phyloP scores from a whole-genome alignment of 2,113 vertebrate genomes.

The Dromas ardeola region DNA sequence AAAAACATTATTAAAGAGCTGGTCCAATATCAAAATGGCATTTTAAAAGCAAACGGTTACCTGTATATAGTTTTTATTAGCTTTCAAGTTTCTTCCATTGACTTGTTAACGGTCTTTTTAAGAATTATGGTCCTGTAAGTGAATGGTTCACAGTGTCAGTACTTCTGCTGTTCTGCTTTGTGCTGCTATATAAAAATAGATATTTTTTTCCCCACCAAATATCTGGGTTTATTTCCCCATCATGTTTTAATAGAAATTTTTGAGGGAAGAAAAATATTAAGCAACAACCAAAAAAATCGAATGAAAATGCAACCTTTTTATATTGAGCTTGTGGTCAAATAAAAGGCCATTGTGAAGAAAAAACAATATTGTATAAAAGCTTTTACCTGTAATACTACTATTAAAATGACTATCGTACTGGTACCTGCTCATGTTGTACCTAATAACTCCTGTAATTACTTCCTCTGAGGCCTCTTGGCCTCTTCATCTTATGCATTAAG shows the following conservation, averaged over 20 bases:
- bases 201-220: background rate
- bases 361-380: conserved; percentile 30
- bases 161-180: conserved; percentile 53
- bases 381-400: conserved; percentile 42
- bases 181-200: conserved; percentile 36
- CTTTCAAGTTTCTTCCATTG: conserved; percentile 73
- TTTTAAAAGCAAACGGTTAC: conserved; percentile 65
- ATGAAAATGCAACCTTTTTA: conserved; percentile 12
- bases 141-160: conserved; percentile 37
- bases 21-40: conserved; percentile 67
- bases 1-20: conserved; percentile 67
- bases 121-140: conserved; percentile 64
- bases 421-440: background rate
- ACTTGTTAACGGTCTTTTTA: conserved; percentile 69
- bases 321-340: conserved; percentile 26
- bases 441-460: conserved; percentile 31
- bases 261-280: conserved; percentile 33
- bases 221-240: conserved; percentile 46
- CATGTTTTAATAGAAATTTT: conserved; percentile 48
- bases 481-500: background rate
- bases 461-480: conserved; percentile 17
- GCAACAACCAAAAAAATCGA: conserved; percentile 11
- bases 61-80: conserved; percentile 64
- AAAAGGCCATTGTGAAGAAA: conserved; percentile 35
- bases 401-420: conserved; percentile 1